Conservation (phyloP, 37 sponge, comb jelly and placozoan genomes). For the Theonella swinhoei region DNA sequence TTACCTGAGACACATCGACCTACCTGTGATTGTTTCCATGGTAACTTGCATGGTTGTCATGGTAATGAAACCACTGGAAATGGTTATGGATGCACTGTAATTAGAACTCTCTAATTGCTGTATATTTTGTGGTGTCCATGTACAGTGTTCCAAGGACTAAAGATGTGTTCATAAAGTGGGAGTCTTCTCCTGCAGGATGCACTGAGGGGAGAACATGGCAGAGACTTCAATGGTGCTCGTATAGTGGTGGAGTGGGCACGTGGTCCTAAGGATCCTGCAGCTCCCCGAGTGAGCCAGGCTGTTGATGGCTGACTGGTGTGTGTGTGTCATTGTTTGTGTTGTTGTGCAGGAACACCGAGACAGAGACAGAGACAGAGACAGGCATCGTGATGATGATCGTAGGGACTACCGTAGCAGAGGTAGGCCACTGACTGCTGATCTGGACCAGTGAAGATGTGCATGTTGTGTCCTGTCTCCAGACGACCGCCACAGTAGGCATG, state of each 20-base stretch:
- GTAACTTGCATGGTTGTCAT: no score
- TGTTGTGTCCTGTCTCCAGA: neutral
- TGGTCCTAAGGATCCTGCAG: slow-evolving; percentile 34
- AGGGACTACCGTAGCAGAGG: neutral
- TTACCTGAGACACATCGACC: neutral
- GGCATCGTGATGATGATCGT: neutral
- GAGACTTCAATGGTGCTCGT: slow-evolving; percentile 66
- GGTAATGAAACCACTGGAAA: no score
- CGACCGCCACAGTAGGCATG: neutral
- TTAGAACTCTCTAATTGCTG: no score
- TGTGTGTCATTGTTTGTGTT: no score
- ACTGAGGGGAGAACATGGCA: slow-evolving; percentile 68
- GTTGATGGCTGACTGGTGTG: neutral
- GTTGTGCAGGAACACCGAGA: neutral
- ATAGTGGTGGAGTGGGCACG: slow-evolving; percentile 87
- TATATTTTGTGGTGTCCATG: no score
- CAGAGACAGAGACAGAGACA: neutral
- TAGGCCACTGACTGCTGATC: no score
- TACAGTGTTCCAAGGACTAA: no score
- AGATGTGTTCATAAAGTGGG: no score
- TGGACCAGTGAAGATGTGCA: no score
- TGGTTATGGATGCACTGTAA: no score
- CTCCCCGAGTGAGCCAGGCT: neutral
- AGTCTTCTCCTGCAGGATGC: no score
- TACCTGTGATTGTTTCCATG: neutral